Conservation (phyloP, 1,140 invertebrate genomes). For the Drosophila athabasca region DNA sequence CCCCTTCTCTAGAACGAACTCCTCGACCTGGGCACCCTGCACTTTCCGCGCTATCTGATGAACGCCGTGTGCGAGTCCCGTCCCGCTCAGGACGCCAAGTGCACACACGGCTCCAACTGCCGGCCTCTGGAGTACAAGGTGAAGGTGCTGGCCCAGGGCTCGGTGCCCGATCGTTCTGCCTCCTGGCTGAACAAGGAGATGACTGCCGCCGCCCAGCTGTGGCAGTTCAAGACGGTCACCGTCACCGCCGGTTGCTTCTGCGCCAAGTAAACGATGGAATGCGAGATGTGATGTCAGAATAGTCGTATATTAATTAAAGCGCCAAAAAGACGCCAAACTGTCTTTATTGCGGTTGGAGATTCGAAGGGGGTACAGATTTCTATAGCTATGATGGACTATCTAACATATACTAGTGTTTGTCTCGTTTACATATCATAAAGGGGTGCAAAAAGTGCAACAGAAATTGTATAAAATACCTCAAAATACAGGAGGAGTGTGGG, state of each 20-base stretch:
- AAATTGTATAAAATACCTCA: no score
- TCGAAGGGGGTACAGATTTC: not conserved
- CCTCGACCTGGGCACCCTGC: conserved; percentile 62
- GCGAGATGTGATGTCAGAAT: conserved; percentile 9
- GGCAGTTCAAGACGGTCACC: conserved; percentile 75
- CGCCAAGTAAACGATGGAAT: conserved; percentile 53
- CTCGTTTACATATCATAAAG: no score
- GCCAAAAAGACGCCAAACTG: conserved; percentile 34
- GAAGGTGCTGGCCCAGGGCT: conserved; percentile 59
- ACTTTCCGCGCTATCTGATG: conserved; percentile 75
- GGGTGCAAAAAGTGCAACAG: no score
- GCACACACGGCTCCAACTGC: conserved; percentile 69
- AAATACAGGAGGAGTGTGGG: no score
- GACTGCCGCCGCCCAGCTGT: conserved; percentile 29
- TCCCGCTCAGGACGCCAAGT: conserved; percentile 53
- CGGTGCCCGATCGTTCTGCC: conserved; percentile 15
- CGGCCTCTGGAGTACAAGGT: conserved; percentile 78
- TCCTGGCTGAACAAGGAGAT: conserved; percentile 58
- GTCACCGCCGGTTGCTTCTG: conserved; percentile 81
- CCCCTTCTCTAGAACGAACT: conserved; percentile 63
- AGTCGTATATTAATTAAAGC: conserved; percentile 57
- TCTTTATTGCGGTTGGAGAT: conserved; percentile 52
- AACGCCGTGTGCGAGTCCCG: conserved; percentile 72
- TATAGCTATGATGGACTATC: not conserved
- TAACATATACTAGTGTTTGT: not conserved